Percentiles rank a stretch among this genome's conserved stretches.
Evolutionary conservation across 1,140 invertebrate genomes (phyloP).

Genomic region (Lanistes nyassanus): DNA sequence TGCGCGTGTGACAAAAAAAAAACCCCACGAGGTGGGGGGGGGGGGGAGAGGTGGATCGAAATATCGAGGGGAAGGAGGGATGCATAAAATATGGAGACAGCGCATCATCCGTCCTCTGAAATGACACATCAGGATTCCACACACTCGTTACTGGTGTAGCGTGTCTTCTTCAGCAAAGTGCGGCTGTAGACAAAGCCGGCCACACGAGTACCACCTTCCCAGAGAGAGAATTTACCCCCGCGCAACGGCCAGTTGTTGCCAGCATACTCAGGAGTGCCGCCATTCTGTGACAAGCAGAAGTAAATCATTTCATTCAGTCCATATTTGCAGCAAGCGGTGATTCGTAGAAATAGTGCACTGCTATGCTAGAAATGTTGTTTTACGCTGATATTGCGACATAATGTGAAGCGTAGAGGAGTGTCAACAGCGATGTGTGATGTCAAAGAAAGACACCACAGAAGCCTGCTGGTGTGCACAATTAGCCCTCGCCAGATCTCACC

Average conservation of each 20-base stretch:
- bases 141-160: slow-evolving; percentile 38
- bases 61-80: too few species aligned
- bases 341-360: too few species aligned
- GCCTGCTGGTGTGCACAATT: slow-evolving; percentile 51
- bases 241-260: slow-evolving; percentile 55
- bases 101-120: too few species aligned
- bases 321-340: too few species aligned
- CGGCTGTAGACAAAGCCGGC: slow-evolving; percentile 51
- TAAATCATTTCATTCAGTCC: slow-evolving; percentile 8
- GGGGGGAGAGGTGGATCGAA: too few species aligned
- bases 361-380: not conserved
- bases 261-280: slow-evolving; percentile 49
- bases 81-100: too few species aligned
- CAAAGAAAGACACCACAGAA: slow-evolving; percentile 9
- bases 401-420: too few species aligned
- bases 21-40: too few species aligned
- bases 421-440: too few species aligned
- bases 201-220: slow-evolving; percentile 57
- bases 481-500: slow-evolving; percentile 34
- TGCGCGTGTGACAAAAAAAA: too few species aligned
- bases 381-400: not conserved
- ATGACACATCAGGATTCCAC: slow-evolving; percentile 9
- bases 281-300: slow-evolving; percentile 56
- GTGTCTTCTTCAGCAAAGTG: slow-evolving; percentile 27
- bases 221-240: slow-evolving; percentile 56